phyloP scores from a whole-genome alignment of 2,797 vertebrate species.

The Euphonia xanthogaster region DNA sequence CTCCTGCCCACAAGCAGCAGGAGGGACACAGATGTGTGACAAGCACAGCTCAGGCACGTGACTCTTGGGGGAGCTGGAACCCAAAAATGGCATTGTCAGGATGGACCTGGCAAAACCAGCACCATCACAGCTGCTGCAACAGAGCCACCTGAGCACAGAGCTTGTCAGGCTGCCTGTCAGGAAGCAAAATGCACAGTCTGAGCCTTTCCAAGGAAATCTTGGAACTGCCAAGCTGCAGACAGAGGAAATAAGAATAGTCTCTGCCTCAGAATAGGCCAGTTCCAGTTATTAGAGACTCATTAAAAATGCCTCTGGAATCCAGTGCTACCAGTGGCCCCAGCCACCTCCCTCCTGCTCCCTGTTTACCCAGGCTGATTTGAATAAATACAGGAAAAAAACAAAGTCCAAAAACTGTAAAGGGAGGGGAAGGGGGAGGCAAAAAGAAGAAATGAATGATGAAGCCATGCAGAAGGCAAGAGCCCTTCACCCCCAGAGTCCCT shows the following conservation, averaged over 20 bases:
- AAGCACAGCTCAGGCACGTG: rapidly evolving
- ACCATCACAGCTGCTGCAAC: neutral
- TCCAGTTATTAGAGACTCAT: neutral
- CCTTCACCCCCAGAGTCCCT: neutral
- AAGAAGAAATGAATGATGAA: neutral
- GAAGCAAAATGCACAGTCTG: neutral
- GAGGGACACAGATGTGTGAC: neutral
- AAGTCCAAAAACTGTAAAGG: neutral
- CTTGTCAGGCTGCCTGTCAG: neutral
- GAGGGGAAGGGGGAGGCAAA: neutral
- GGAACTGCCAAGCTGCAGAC: neutral
- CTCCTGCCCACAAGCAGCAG: neutral
- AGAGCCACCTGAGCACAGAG: neutral
- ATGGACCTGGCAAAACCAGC: neutral
- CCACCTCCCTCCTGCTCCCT: neutral
- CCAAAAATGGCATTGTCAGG: rapidly evolving
- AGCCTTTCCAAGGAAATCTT: neutral
- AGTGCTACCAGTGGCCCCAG: neutral
- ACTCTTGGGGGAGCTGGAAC: neutral
- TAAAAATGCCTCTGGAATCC: neutral
- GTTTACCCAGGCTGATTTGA: neutral
- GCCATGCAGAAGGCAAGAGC: neutral
- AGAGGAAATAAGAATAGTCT: neutral
- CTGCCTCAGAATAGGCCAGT: neutral
- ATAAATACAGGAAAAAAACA: neutral